A percentile compares a stretch with the other conserved stretches of the same genome.
phyloP scores from a whole-genome alignment of 2,113 vertebrate genomes.

The Mohoua ochrocephala region DNA sequence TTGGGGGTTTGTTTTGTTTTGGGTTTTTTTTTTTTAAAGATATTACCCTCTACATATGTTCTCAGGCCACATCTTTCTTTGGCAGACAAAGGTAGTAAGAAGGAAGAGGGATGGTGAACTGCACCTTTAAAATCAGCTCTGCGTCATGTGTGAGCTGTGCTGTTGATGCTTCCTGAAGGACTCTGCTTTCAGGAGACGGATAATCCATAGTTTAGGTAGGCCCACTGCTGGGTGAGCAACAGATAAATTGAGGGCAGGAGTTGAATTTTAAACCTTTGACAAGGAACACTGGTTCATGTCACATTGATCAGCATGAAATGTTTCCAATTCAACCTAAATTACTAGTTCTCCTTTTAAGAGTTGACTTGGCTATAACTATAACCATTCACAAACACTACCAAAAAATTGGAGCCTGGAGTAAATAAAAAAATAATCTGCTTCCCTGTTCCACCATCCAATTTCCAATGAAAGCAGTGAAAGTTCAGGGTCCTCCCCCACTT shows the following conservation, averaged over 20 bases:
- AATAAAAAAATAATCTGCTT: background rate
- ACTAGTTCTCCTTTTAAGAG: background rate
- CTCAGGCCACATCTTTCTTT: background rate
- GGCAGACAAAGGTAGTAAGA: background rate
- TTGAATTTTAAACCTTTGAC: background rate
- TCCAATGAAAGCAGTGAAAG: background rate
- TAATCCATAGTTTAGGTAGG: background rate
- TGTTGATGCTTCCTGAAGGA: background rate
- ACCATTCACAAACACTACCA: background rate
- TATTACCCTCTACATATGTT: background rate
- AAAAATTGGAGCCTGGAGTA: background rate
- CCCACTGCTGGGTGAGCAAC: background rate
- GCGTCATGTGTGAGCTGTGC: rapidly evolving
- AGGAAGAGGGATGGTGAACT: background rate
- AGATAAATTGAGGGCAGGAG: background rate
- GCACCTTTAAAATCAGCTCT: background rate
- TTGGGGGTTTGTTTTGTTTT: background rate
- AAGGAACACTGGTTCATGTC: background rate
- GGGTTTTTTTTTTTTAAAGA: background rate
- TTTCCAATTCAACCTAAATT: background rate
- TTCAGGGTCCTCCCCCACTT: background rate
- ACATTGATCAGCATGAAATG: background rate
- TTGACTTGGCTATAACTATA: background rate
- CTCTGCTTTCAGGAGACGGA: rapidly evolving
- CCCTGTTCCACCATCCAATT: background rate